Percentiles rank a stretch among this genome's conserved stretches.
phyloP scores from a whole-genome alignment of 2,797 vertebrate species.

The Lagorchestes hirsutus region DNA sequence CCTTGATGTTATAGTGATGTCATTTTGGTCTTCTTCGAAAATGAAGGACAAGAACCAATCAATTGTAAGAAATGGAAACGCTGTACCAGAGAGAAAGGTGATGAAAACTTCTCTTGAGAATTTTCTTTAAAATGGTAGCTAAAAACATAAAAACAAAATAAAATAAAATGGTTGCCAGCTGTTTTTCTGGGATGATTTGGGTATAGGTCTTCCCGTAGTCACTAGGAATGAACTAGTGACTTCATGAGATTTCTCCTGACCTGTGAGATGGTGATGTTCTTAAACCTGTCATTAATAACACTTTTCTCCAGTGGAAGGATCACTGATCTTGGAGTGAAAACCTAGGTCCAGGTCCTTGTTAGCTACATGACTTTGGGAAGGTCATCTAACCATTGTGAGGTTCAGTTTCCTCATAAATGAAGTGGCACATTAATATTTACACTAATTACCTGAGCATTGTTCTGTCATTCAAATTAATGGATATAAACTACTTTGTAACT shows the following conservation, averaged over 20 bases:
- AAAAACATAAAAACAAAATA: too few relatives aligned
- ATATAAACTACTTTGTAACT: not conserved
- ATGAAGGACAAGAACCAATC: too few relatives aligned
- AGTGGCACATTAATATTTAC: too few relatives aligned
- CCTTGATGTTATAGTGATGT: too few relatives aligned
- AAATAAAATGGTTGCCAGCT: not conserved
- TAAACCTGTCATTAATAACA: not conserved
- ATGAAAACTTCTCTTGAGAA: not conserved
- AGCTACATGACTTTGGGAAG: too few relatives aligned
- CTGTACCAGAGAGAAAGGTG: not conserved
- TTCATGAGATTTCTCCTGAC: not conserved
- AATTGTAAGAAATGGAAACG: not conserved
- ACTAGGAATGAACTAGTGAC: not conserved
- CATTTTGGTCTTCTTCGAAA: too few relatives aligned
- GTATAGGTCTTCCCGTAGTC: not conserved
- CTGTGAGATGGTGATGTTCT: not conserved
- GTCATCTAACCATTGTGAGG: too few relatives aligned
- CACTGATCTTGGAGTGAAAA: not conserved
- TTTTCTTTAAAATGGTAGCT: too few relatives aligned
- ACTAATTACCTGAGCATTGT: too few relatives aligned
- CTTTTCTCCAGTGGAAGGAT: not conserved
- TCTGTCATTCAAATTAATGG: too few relatives aligned
- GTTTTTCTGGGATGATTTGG: not conserved
- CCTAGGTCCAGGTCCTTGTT: too few relatives aligned
- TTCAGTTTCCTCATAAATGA: too few relatives aligned